Conservation (phyloP, 2,113 vertebrate genomes). For the Micromys minutus region DNA sequence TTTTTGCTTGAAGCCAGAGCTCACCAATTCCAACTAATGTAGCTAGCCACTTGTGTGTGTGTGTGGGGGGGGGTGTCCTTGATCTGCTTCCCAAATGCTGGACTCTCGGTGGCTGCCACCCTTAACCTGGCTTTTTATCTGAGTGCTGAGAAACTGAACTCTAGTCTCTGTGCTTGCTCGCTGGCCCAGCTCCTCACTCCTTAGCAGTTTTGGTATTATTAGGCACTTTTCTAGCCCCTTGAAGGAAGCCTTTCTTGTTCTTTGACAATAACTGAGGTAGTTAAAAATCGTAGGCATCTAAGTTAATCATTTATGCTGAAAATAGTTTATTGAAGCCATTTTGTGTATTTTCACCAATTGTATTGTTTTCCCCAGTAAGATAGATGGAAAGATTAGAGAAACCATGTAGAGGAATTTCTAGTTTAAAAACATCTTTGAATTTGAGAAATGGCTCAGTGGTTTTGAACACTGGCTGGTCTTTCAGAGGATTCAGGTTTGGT, state of each 20-base stretch:
- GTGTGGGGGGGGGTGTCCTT: neutral
- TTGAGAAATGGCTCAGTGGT: neutral
- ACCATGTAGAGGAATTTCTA: neutral
- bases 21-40: neutral
- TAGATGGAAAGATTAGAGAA: neutral
- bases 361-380: neutral
- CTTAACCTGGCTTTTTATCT: neutral
- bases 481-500: neutral
- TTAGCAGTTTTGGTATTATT: neutral
- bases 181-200: too few species aligned
- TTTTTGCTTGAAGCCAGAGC: neutral
- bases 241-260: conserved; percentile 28
- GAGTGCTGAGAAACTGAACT: neutral
- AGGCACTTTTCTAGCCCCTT: neutral
- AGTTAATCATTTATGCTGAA: conserved; percentile 2
- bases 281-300: neutral
- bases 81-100: neutral
- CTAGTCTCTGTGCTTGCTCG: neutral
- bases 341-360: neutral
- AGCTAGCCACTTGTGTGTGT: neutral
- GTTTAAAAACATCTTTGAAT: neutral
- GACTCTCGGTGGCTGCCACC: neutral
- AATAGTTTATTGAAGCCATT: conserved; percentile 32
- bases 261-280: conserved; percentile 12
- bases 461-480: neutral